These are phyloP conservation scores for Tiphia femorata DNA, from an alignment of 2,888 invertebrate species.

Conservation along the genomic window DNA sequence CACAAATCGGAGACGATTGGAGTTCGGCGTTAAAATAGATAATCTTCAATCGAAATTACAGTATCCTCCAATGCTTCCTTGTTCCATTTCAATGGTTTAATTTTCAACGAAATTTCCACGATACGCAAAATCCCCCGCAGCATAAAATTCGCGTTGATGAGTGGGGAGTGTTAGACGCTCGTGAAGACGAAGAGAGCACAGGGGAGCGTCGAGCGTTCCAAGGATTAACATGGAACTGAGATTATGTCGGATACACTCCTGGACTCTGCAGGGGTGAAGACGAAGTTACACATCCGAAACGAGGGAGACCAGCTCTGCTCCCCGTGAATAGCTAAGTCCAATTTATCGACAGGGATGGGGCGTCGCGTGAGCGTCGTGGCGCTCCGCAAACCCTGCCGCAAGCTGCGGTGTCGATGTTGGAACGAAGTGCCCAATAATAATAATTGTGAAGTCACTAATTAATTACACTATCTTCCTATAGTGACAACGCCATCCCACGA, in stretches of 20 bases:
- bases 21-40: too few relatives aligned
- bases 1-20: too few relatives aligned
- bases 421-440: constrained; percentile 22
- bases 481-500: too few relatives aligned
- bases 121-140: too few relatives aligned
- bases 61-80: too few relatives aligned
- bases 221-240: constrained; percentile 25
- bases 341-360: constrained; percentile 28
- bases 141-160: neutral
- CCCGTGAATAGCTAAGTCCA: constrained; percentile 34
- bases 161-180: neutral
- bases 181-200: neutral
- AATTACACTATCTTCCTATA: too few relatives aligned
- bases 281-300: constrained; percentile 22
- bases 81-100: too few relatives aligned
- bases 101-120: too few relatives aligned
- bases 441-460: constrained; percentile 15
- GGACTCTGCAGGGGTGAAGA: constrained; percentile 30
- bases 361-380: constrained; percentile 2
- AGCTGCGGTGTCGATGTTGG: too few relatives aligned
- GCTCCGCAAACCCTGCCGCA: too few relatives aligned
- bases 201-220: constrained; percentile 2
- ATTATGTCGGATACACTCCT: constrained; percentile 39
- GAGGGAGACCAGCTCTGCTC: too few relatives aligned
- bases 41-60: too few relatives aligned